A percentile compares a stretch with the other conserved stretches of the same genome.
These are phyloP conservation scores for Trypoxylon attenuatum DNA, from an alignment of 2,888 invertebrate genomes.

Conservation along the genomic window DNA sequence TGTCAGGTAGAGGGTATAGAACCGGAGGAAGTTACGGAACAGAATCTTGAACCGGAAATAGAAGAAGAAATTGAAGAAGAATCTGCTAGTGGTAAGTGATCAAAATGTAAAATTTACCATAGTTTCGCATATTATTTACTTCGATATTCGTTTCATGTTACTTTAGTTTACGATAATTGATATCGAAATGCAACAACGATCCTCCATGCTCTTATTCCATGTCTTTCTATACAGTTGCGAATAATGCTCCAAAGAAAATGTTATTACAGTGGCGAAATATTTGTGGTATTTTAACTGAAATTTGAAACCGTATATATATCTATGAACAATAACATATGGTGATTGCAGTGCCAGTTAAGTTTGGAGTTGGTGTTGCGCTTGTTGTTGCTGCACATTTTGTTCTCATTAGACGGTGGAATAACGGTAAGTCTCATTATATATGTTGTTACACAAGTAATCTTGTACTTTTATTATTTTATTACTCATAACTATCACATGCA, in stretches of 20 bases:
- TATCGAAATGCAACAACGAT: constrained; percentile 24
- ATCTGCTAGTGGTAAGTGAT: constrained; percentile 67
- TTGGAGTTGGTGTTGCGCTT: constrained; percentile 89
- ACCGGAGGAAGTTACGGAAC: constrained; percentile 62
- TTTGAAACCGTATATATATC: constrained; percentile 13
- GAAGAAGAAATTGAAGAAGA: constrained; percentile 69
- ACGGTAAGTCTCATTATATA: constrained; percentile 78
- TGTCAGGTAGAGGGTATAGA: constrained; percentile 60
- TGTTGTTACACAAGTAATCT: constrained; percentile 9
- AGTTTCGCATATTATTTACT: too few relatives aligned
- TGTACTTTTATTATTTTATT: neutral
- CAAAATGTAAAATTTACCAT: neutral
- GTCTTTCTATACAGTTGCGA: constrained; percentile 1
- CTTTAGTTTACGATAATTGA: neutral
- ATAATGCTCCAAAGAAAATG: constrained; percentile 22
- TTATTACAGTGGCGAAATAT: constrained; percentile 14
- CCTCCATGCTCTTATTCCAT: constrained; percentile 61
- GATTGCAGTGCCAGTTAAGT: constrained; percentile 91
- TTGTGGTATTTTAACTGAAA: constrained; percentile 8
- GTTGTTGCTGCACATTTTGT: constrained; percentile 90
- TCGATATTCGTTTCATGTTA: neutral
- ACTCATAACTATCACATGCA: neutral
- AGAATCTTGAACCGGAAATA: constrained; percentile 60
- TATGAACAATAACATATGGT: constrained; percentile 56
- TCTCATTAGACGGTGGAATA: constrained; percentile 85